A percentile compares a stretch with the other conserved stretches of the same genome.
phyloP scores from a whole-genome alignment of 2,113 vertebrate genomes.

The Gambusia holbrooki region DNA sequence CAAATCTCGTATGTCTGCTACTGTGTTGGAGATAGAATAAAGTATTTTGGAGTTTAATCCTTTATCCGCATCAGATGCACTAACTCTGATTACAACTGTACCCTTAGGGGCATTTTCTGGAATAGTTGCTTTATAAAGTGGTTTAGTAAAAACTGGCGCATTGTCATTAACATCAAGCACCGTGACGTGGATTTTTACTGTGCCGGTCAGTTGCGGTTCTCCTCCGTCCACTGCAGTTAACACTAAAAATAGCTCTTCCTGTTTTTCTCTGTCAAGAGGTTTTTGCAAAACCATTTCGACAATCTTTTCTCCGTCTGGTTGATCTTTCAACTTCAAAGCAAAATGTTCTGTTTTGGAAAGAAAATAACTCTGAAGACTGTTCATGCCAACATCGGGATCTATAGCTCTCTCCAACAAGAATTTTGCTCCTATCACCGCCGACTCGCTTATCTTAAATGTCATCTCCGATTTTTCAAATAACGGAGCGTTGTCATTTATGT shows the following conservation, averaged over 20 bases:
- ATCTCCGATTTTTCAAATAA: slow-evolving; percentile 67
- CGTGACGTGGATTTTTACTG: slow-evolving; percentile 36
- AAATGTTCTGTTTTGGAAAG: slow-evolving; percentile 70
- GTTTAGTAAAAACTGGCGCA: slow-evolving; percentile 59
- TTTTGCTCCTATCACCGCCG: slow-evolving; percentile 27
- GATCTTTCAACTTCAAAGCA: slow-evolving; percentile 47
- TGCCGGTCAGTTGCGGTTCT: slow-evolving; percentile 38
- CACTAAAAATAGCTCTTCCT: slow-evolving; percentile 30
- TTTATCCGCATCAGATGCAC: slow-evolving; percentile 72
- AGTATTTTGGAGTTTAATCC: slow-evolving; percentile 56
- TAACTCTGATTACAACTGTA: slow-evolving; percentile 51
- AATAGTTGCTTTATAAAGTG: slow-evolving; percentile 63
- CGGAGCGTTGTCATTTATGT: slow-evolving; percentile 83
- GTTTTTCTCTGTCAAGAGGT: slow-evolving; percentile 56
- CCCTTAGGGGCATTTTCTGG: slow-evolving; percentile 62
- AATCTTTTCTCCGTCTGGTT: slow-evolving; percentile 39
- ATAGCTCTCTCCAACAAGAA: slow-evolving; percentile 74
- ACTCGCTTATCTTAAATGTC: slow-evolving; percentile 70
- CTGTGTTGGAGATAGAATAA: slow-evolving; percentile 63
- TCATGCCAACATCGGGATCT: slow-evolving; percentile 77
- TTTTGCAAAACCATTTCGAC: slow-evolving; percentile 65
- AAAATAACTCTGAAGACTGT: slow-evolving; percentile 74
- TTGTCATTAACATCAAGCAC: slow-evolving; percentile 67
- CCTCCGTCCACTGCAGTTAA: slow-evolving; percentile 62
- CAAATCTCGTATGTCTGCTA: slow-evolving; percentile 1